Evolutionary conservation across 2,113 vertebrate species (phyloP).

Genomic region (Upupa epops): DNA sequence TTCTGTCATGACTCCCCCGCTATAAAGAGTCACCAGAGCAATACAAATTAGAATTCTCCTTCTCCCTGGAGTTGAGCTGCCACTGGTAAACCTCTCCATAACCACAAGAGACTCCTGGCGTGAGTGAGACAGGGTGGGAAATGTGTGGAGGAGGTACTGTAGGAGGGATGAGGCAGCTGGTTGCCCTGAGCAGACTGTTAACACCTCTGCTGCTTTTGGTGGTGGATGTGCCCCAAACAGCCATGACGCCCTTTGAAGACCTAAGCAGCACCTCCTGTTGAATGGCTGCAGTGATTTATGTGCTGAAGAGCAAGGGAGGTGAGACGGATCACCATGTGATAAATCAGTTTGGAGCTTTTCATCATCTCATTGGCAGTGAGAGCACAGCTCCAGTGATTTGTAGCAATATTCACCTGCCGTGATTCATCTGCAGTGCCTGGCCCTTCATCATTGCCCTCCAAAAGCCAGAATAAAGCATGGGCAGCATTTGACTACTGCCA

Average conservation of each 20-base stretch:
- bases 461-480: background rate
- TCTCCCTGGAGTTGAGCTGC: background rate
- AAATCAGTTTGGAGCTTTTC: background rate
- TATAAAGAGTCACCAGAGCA: background rate
- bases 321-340: background rate
- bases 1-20: background rate
- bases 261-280: background rate
- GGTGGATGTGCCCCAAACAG: background rate
- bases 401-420: background rate
- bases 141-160: accelerated
- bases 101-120: accelerated
- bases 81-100: background rate
- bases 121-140: background rate
- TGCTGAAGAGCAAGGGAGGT: background rate
- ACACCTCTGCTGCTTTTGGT: background rate
- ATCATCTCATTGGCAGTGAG: background rate
- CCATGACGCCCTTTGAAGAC: background rate
- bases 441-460: background rate
- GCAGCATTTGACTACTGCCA: background rate
- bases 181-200: background rate
- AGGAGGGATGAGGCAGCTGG: background rate
- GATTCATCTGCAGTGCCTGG: background rate
- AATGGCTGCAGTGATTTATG: background rate
- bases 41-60: background rate
- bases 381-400: background rate